Conservation (phyloP, 2,888 invertebrate species). For the Orthonychiurus folsomi region DNA sequence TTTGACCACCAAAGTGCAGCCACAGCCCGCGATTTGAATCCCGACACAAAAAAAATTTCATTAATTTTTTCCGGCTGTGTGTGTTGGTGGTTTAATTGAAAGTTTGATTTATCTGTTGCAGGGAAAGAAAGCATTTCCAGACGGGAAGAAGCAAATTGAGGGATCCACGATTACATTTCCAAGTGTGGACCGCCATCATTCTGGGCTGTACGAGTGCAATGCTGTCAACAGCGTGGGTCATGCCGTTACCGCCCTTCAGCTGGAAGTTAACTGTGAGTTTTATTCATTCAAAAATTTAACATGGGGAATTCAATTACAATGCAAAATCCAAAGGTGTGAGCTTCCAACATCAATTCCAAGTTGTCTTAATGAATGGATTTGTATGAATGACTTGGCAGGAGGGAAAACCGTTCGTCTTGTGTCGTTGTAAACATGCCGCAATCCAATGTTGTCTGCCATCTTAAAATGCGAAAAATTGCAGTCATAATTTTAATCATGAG, state of each 20-base stretch:
- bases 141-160: background rate
- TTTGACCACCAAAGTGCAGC: background rate
- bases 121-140: background rate
- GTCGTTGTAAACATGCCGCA: background rate
- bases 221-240: background rate
- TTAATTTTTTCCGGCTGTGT: background rate
- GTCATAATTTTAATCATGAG: background rate
- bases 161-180: background rate
- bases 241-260: background rate
- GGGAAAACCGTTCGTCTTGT: background rate
- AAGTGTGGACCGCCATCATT: background rate
- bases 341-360: background rate
- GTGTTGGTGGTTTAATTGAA: background rate
- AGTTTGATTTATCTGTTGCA: background rate
- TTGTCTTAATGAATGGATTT: background rate
- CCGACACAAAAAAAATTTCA: background rate
- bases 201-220: slow-evolving; percentile 7
- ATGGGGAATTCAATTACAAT: too few species aligned
- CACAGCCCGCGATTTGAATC: too few species aligned
- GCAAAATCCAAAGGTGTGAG: background rate
- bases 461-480: background rate
- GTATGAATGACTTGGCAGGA: background rate
- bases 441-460: background rate
- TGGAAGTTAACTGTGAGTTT: slow-evolving; percentile 12
- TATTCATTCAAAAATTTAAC: too few species aligned